Percentiles rank a stretch among this genome's conserved stretches.
Conservation (phyloP, 2,888 invertebrate species). For the Alloplasta piceator region DNA sequence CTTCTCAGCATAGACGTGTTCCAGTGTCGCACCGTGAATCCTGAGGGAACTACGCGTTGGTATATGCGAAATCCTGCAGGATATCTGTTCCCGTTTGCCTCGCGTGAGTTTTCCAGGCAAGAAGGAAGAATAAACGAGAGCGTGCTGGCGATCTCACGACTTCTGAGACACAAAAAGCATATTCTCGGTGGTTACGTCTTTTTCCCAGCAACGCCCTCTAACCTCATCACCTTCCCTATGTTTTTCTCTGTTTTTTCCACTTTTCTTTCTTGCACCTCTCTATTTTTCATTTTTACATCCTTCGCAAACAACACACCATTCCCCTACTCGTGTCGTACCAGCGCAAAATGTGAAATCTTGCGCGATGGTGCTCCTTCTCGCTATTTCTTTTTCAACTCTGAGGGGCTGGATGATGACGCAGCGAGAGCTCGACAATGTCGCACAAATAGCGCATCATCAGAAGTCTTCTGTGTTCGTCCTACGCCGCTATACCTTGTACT, state of each 20-base stretch:
- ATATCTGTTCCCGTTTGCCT: slow-evolving; percentile 50
- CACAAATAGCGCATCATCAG: slow-evolving; percentile 48
- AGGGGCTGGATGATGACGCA: slow-evolving; percentile 35
- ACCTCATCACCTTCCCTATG: slow-evolving; percentile 17
- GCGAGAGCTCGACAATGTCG: slow-evolving; percentile 44
- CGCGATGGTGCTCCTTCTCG: slow-evolving; percentile 4
- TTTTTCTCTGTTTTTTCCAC: slow-evolving; percentile 28
- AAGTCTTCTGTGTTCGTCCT: slow-evolving; percentile 9
- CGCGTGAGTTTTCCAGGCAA: slow-evolving; percentile 46
- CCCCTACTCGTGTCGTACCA: slow-evolving; percentile 19
- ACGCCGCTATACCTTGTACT: background rate
- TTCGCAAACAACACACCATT: slow-evolving; percentile 29
- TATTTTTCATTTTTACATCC: slow-evolving; percentile 35
- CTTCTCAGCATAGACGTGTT: slow-evolving; percentile 42
- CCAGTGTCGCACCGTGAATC: slow-evolving; percentile 28
- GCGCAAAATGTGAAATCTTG: slow-evolving; percentile 36
- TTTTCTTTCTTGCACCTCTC: slow-evolving; percentile 23
- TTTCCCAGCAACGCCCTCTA: slow-evolving; percentile 16
- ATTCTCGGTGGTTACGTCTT: slow-evolving; percentile 15
- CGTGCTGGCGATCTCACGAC: slow-evolving; percentile 66
- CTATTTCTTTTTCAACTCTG: slow-evolving; percentile 33
- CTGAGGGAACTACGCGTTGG: slow-evolving; percentile 41
- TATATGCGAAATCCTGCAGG: slow-evolving; percentile 27
- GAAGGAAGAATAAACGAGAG: slow-evolving; percentile 62
- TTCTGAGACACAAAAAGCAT: slow-evolving; percentile 54